phyloP scores from a whole-genome alignment of 2,797 vertebrate species.

The Natrix natrix region DNA sequence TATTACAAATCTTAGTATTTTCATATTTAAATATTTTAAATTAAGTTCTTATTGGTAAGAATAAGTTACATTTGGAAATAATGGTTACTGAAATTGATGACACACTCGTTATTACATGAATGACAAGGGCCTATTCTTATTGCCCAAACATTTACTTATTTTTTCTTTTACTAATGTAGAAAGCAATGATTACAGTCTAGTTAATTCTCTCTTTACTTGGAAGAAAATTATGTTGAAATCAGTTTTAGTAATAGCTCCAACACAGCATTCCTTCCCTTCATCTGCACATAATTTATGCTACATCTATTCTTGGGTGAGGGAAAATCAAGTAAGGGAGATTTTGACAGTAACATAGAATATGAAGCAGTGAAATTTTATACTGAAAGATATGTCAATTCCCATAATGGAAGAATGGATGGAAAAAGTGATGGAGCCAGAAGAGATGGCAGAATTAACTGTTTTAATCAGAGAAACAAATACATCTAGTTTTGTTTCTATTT shows the following conservation, averaged over 20 bases:
- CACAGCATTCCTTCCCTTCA: background rate
- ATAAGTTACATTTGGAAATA: background rate
- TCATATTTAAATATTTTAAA: background rate
- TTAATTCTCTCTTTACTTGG: background rate
- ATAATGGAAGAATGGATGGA: background rate
- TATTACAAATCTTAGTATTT: background rate
- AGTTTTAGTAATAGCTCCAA: background rate
- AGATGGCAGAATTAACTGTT: background rate
- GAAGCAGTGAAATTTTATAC: background rate
- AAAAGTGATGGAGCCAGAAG: background rate
- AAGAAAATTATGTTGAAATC: background rate
- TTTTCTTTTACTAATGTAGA: background rate
- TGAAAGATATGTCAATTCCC: background rate
- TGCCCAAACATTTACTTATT: background rate
- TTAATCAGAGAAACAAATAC: background rate
- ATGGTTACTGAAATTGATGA: background rate
- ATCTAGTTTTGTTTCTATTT: background rate
- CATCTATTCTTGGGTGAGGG: background rate
- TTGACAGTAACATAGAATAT: background rate
- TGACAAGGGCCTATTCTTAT: background rate
- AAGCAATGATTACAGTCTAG: background rate
- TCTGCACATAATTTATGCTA: background rate
- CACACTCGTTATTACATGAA: background rate
- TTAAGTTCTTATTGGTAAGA: background rate
- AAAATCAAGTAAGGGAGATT: background rate